Base-by-base conservation (phyloP, 2,797 vertebrate genomes). In the Catamblyrhynchus diadema region DNA sequence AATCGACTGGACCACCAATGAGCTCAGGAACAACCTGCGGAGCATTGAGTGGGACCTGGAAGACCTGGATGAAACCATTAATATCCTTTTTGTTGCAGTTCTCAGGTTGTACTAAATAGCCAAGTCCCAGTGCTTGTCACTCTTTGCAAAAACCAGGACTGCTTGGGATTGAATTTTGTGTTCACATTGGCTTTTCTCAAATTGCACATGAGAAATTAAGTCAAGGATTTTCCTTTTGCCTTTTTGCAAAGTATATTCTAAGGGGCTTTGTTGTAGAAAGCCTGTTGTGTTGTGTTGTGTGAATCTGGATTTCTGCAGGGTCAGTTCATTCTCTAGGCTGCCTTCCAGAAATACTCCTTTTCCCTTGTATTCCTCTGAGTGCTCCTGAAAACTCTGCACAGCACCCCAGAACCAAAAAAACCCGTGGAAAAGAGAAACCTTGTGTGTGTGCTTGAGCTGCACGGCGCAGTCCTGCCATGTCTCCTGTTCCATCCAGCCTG, bases 31-130 rank as follows among this genome's bases (percentile, higher is more conserved):
- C 97, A 99, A 99, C 88, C 97, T 99, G 88, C 98, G 99, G 53
- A 99, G 99, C 97, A 99, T 99, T 1, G 99, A 99, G 90, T 99
- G 99, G 99, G 99, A 99, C 96, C 97, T 99, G 74, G 99, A 99
- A 89, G 99, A 99, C 97, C 98, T 99, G 9, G 99, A 99, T 28
- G 99, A 99, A 96, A 99, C 99, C 10, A 99, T 99, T 97, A 99
- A 99, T 99, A 99, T 99, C 99, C 98, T 99, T 98, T 94, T 62
- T 54, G 47, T 90, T 54, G 39, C 3, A 2, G 22, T 50, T 81
- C 33, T 18, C 2, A 1, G n/a, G 51, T 16, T 81, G 33, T 64
- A 35, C 37, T 69, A 62, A 78, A 42, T n/a, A 71, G 30, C 33
- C 4, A 2, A 42, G 42, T 57, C 12, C 30, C 25, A 47, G 45